Base-by-base conservation (phyloP, 2,888 invertebrate species). In the Sclerodermus sp. region DNA sequence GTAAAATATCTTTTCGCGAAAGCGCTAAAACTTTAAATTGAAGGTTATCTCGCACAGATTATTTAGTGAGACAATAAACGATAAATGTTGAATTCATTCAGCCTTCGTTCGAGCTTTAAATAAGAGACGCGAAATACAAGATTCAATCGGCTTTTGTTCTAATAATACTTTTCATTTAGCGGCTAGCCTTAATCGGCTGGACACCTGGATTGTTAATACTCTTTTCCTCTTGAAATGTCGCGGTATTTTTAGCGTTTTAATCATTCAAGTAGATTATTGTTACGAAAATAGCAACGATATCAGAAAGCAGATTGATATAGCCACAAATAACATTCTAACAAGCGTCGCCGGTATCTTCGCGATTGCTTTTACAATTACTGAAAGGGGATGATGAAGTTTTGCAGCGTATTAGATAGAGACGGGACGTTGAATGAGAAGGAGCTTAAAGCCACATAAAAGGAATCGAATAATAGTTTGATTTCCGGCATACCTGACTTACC, bases 161-260 rank as follows among this genome's bases (percentile, higher is more conserved):
- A 17, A 23, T 14, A 14, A 29, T 23, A 23, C 3, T 5, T 23
- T 23, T 23, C 23, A 23, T 23, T 23, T 23, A 23, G 23, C 4
- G 3, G 23, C 23, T 5, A 23, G 23, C 8, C 23, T 23, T 23
- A 23, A 23, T 3, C 23, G 23, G 3, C 23, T 23, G 23, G 23
- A 3, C 23, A 23, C 23, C 23, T 23, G 23, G 8, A 23, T 8
- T 8, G 23, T 23, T 23, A 23, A 23, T 46, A 31, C 14, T 15
- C 23, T 23, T 14, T 42, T 17, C 42, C 40, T 42, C 15, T 23
- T 23, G 23, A 23, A 15, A 30, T 38, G 46, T 53, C 23, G 40
- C 23, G 40, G 53, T 71, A 72, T 70, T 66, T 64, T 71, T 72
- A 68, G 65, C 51, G 65, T 61, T 62, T 57, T 67, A 70, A 73